These are phyloP conservation scores for Muscina levida DNA, from an alignment of 2,888 invertebrate genomes.

Conservation along the genomic window DNA sequence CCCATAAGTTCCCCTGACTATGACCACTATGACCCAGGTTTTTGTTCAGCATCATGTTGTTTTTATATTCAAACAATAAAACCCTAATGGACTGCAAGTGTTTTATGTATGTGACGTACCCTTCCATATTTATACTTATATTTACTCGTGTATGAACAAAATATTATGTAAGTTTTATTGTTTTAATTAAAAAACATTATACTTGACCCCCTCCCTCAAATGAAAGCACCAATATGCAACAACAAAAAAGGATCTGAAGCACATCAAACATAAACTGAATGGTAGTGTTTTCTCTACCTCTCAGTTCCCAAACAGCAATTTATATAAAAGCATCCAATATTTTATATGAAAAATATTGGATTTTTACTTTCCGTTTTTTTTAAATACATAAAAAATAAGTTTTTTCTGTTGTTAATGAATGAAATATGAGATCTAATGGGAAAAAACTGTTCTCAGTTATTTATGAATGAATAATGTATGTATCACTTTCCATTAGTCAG, in stretches of 20 bases:
- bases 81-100: slow-evolving; percentile 30
- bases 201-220: slow-evolving; percentile 16
- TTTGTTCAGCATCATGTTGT: not conserved
- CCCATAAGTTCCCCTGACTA: too few relatives aligned
- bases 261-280: slow-evolving; percentile 32
- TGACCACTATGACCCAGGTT: not conserved
- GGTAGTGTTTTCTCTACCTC: slow-evolving; percentile 40
- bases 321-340: slow-evolving; percentile 28
- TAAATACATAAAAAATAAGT: slow-evolving; percentile 4
- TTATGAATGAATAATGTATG: not conserved
- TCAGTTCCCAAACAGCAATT: slow-evolving; percentile 38
- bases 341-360: not conserved
- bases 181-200: slow-evolving; percentile 51
- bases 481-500: slow-evolving; percentile 17
- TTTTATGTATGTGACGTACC: not conserved
- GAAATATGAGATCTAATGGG: slow-evolving; percentile 8
- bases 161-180: slow-evolving; percentile 41
- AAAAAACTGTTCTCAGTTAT: not conserved
- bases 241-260: not conserved
- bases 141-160: too few relatives aligned
- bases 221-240: too few relatives aligned
- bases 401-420: not conserved
- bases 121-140: too few relatives aligned
- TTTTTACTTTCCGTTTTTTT: not conserved
- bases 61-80: slow-evolving; percentile 23